Evolutionary conservation across 2,888 invertebrate species (phyloP), one percentile per base, ranked within the genome.

Genomic region (Amphipoea oculea): DNA sequence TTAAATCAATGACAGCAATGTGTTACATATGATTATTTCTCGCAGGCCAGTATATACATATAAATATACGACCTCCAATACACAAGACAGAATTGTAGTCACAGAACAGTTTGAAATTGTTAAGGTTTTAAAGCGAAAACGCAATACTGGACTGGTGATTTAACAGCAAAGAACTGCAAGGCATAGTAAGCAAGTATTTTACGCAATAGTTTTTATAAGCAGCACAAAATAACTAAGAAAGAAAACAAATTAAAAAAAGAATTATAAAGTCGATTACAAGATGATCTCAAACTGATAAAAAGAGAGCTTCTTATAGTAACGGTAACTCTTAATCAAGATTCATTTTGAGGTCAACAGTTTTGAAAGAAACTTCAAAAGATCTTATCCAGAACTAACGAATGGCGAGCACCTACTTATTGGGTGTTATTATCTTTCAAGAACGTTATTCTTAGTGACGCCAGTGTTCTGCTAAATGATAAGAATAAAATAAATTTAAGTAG

Each of bases 321-420:
- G 88, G 88, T 83, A 87, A 78, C 40, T 82, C 51, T 77, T 86
- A 86, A 90, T 91, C 89, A 86, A 89, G 89, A 91, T 89, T 74
- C 70, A 81, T 85, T 87, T 88, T 86, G 73, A 90, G 90, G 89
- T 88, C 87, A 87, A 86, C 86, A 82, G 81, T 86, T 89, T 76
- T 82, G 78, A 85, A 89, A 86, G 84, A 81, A 88, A 82, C 65
- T 85, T 76, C 68, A 74, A 67, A 78, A 82, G 85, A 89, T 89
- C 73, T 72, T 85, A 90, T 90, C 82, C 77, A 29, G 23, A 68
- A 57, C 63, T 71, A 79, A 81, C 60, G 71, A 78, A 76, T 76
- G 70, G 72, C 68, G 77, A 86, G 85, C 81, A 78, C 81, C 81
- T 79, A 86, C 80, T 85, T 84, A 80, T 76, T 80, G 81, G 69